Percentiles rank a stretch among this genome's conserved stretches.
Conservation (phyloP, 2,797 vertebrate genomes). For the Lithobates sylvaticus region DNA sequence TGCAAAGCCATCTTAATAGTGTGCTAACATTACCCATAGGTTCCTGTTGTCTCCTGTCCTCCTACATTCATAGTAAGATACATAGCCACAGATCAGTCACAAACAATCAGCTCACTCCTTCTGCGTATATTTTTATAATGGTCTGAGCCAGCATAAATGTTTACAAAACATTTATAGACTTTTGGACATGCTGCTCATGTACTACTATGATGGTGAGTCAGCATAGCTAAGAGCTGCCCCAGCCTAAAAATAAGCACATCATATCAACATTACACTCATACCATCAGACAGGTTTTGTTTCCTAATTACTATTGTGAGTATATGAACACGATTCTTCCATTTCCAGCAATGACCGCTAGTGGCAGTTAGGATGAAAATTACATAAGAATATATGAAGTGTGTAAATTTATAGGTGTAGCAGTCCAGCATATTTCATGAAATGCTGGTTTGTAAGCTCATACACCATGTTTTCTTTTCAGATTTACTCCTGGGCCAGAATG, state of each 20-base stretch:
- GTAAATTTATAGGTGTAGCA: constrained; percentile 25
- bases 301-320: constrained; percentile 19
- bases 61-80: neutral
- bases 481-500: constrained; percentile 36
- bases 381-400: constrained; percentile 40
- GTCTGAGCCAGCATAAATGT: constrained; percentile 28
- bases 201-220: neutral
- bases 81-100: neutral
- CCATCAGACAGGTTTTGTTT: neutral
- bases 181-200: neutral
- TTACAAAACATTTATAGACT: neutral
- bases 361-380: constrained; percentile 16
- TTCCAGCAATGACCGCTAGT: constrained; percentile 8
- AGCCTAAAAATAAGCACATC: neutral
- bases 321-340: constrained; percentile 22
- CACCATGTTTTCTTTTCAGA: constrained; percentile 48
- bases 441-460: constrained; percentile 24
- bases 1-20: too few species aligned
- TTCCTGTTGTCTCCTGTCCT: neutral
- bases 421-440: constrained; percentile 19
- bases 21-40: too few species aligned
- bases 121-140: neutral
- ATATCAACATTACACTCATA: neutral
- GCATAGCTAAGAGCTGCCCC: neutral
- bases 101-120: constrained; percentile 10